Base-by-base conservation (phyloP, 2,797 vertebrate genomes). In the Buceros bicornis region DNA sequence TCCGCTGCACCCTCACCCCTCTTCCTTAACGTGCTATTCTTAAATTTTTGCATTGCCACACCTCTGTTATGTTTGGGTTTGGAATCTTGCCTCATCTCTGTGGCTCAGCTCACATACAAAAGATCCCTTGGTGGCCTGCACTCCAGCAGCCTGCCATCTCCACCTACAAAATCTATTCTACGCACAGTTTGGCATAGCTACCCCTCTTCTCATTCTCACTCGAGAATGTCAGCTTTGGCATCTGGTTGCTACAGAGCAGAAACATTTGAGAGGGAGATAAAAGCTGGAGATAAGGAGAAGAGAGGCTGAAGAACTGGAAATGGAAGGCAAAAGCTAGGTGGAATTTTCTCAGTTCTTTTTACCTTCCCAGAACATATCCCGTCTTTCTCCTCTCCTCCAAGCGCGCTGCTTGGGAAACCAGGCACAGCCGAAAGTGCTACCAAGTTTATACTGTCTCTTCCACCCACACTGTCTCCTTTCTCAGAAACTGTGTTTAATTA, bases 231-330 rank as follows among this genome's bases (percentile, higher is more conserved):
- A 87, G 28, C 79, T 74, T 91, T 97, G 94, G 72, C 89, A 61
- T 90, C 65, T 83, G 74, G 5, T 42, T 89, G 57, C 64, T 93
- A 29, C 53, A 83, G 35, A 74, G 42, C 60, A 91, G 74, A 85
- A 95, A 78, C 37, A 43, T 77, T 91, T 89, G 42, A 96, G 76
- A 93, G 76, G 11, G 22, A 85, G 82, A 89, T 95, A 95, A 95
- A 87, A 94, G 61, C 8, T 15, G n/a, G 56, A 33, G 51, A 33
- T 82, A 84, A 92, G 79, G 56, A 35, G n/a, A 18, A 82, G 84
- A 84, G 45, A 66, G 51, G 15, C 66, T 73, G 64, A 81, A 91
- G 91, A 64, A 24, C n/a, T 76, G 37, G 42, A 81, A 93, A 62
- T 16, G 24, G 62, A 73, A 6, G 8, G 25, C 53, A 67, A 77